These are phyloP conservation scores for Drosophila bocki DNA, from an alignment of 1,140 invertebrate genomes.

Conservation along the genomic window DNA sequence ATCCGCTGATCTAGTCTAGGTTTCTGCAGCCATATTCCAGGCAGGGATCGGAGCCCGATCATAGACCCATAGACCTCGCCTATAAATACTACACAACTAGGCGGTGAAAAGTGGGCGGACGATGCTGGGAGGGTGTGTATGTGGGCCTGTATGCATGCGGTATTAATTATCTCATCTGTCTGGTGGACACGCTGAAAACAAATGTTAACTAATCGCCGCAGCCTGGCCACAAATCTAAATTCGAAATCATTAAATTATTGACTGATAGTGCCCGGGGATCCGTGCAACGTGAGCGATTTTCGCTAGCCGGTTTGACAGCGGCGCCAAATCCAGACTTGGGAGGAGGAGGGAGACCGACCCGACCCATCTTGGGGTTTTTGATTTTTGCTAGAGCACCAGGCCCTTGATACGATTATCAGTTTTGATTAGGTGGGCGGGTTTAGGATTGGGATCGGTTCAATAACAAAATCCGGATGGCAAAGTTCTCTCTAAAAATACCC, in stretches of 20 bases:
- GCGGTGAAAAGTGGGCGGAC: constrained; percentile 7
- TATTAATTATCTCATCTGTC: constrained; percentile 60
- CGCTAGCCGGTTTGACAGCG: constrained; percentile 42
- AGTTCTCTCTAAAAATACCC: constrained; percentile 64
- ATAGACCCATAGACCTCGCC: constrained; percentile 63
- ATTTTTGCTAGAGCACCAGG: constrained; percentile 11
- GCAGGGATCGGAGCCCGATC: constrained; percentile 14
- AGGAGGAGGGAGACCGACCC: constrained; percentile 2
- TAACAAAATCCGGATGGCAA: constrained; percentile 48
- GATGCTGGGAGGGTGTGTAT: constrained; percentile 11
- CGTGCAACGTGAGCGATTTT: constrained; percentile 42
- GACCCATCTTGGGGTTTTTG: constrained; percentile 35
- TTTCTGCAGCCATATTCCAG: constrained; percentile 8
- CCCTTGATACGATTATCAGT: constrained; percentile 5
- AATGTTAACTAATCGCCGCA: constrained; percentile 69
- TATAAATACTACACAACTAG: constrained; percentile 44
- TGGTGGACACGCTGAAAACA: constrained; percentile 77
- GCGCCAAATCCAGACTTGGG: constrained; percentile 27
- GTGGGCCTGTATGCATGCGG: constrained; percentile 45
- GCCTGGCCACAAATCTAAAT: constrained; percentile 65
- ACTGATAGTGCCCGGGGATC: constrained; percentile 62
- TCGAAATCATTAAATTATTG: constrained; percentile 54
- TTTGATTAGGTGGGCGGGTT: constrained; percentile 57
- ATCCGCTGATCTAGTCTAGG: neutral
- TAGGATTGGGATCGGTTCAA: constrained; percentile 13